Conservation (phyloP, 2,113 vertebrate genomes). For the Chiloscyllium plagiosum region DNA sequence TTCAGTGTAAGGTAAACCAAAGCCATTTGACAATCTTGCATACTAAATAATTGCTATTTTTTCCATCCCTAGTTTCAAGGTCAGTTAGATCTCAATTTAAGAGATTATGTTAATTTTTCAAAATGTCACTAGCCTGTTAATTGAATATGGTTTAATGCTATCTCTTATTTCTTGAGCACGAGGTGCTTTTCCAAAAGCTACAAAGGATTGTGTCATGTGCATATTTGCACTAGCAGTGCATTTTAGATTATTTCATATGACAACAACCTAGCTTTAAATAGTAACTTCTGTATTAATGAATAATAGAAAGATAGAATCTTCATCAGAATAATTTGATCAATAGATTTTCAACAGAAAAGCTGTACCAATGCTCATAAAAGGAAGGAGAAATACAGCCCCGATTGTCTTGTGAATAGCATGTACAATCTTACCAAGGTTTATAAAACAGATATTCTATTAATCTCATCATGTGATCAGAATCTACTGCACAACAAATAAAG, state of each 20-base stretch:
- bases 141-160: not conserved
- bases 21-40: not conserved
- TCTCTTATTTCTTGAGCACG: not conserved
- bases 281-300: not conserved
- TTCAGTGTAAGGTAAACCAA: not conserved
- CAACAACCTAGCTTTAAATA: not conserved
- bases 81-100: slow-evolving; percentile 1
- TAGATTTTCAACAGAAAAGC: not conserved
- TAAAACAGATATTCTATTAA: slow-evolving; percentile 9
- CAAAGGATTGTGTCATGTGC: not conserved
- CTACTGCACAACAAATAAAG: slow-evolving; percentile 21
- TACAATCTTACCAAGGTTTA: not conserved
- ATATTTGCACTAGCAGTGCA: not conserved
- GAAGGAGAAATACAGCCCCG: not conserved
- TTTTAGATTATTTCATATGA: not conserved
- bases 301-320: slow-evolving; percentile 8
- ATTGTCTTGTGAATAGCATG: not conserved
- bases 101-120: slow-evolving; percentile 2
- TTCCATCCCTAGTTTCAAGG: not conserved
- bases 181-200: not conserved
- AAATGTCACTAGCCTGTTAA: not conserved
- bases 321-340: not conserved
- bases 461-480: not conserved
- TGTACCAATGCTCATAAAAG: not conserved
- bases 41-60: not conserved